A percentile compares a stretch with the other conserved stretches of the same genome.
These are phyloP conservation scores for Drosophila repletoides DNA, from an alignment of 1,140 invertebrate species.

Conservation along the genomic window DNA sequence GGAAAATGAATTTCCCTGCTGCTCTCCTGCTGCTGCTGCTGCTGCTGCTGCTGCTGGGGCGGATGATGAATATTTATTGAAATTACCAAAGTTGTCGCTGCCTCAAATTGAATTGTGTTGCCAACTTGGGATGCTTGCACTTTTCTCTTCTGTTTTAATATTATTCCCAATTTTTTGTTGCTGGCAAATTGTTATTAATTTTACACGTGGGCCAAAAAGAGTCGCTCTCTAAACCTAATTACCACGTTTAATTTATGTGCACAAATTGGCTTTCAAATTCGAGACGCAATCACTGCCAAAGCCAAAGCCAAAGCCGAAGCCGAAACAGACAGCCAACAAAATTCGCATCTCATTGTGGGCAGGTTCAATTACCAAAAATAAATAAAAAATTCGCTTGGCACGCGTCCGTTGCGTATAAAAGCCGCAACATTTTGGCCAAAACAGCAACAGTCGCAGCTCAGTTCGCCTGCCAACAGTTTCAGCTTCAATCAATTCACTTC, in stretches of 20 bases:
- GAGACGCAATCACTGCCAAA: constrained; percentile 31
- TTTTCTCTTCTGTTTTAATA: not conserved
- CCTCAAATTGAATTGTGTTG: constrained; percentile 77
- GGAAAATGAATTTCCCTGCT: constrained; percentile 59
- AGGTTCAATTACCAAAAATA: constrained; percentile 40
- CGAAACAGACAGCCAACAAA: not conserved
- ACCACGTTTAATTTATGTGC: constrained; percentile 64
- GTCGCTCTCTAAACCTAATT: constrained; percentile 56
- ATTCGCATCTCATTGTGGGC: constrained; percentile 64
- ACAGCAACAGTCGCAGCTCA: constrained; percentile 67
- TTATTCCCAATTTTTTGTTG: constrained; percentile 18
- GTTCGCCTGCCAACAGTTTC: constrained; percentile 28
- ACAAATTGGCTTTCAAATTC: constrained; percentile 70
- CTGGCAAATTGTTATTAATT: constrained; percentile 79
- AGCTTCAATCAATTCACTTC: not conserved
- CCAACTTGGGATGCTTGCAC: constrained; percentile 66
- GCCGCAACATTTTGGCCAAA: constrained; percentile 53
- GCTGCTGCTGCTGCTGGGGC: constrained; percentile 54
- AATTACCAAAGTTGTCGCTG: constrained; percentile 76
- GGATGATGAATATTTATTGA: constrained; percentile 81
- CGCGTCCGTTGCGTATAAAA: constrained; percentile 75
- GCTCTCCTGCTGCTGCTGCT: constrained; percentile 16
- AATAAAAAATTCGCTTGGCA: constrained; percentile 45
- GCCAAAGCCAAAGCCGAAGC: not conserved
- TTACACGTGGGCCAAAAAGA: constrained; percentile 52